Conservation (phyloP, 2,113 vertebrate species). For the Acrocephalus kingi region DNA sequence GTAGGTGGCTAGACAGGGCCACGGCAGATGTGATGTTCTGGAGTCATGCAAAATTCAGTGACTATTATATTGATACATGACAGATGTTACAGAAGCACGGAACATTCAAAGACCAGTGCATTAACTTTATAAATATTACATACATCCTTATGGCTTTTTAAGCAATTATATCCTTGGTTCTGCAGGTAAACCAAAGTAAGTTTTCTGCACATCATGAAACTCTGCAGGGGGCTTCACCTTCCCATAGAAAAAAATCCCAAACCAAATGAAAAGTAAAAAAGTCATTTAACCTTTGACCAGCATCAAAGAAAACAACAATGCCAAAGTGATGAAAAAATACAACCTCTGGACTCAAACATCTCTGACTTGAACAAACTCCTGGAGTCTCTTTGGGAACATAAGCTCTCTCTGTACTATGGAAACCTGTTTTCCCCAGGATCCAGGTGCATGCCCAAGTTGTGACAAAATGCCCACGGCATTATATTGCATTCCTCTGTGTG, state of each 20-base stretch:
- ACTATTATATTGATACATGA: conserved; percentile 19
- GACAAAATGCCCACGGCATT: not conserved
- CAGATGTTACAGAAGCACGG: not conserved
- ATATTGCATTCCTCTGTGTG: not conserved
- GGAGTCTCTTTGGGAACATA: not conserved
- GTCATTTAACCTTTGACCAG: not conserved
- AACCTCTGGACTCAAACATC: not conserved
- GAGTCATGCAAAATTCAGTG: conserved; percentile 39
- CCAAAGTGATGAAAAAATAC: not conserved
- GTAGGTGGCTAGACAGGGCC: not conserved
- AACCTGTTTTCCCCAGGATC: not conserved
- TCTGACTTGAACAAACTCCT: not conserved
- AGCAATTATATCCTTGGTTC: not conserved
- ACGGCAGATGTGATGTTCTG: not conserved
- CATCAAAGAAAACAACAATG: not conserved
- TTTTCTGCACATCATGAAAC: not conserved
- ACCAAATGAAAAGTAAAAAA: not conserved
- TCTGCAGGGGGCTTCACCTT: not conserved
- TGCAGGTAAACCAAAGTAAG: not conserved
- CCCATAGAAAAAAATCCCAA: not conserved
- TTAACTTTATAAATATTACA: conserved; percentile 51
- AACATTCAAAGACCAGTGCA: conserved; percentile 22
- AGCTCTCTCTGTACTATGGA: not conserved
- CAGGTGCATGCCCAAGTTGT: not conserved
- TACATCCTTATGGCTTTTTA: not conserved